Base-by-base conservation (phyloP, 2,113 vertebrate genomes). In the Anser brachyrhynchus region DNA sequence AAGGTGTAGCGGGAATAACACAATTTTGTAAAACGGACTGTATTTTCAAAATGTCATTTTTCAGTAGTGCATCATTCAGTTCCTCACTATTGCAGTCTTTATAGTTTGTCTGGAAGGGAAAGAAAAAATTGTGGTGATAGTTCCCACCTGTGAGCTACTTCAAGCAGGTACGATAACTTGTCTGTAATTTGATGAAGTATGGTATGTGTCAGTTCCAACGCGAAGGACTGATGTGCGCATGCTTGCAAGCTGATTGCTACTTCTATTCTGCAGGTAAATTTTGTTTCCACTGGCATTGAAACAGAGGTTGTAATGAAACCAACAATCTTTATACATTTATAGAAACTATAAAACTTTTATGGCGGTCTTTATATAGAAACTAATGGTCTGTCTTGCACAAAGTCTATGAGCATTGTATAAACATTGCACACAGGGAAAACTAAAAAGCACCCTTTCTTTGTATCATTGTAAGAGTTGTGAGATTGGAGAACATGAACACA, bases 281-380 rank as follows among this genome's bases (percentile, higher is more conserved):
- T 97, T 96, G 94, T 97, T 98, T 97, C 95, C 94, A 85, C 87
- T 97, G 96, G 92, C 95, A 73, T 84, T 83, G 95, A 92, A 96
- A 95, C 76, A 84, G 91, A 94, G 92, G 90, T 94, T 97, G 82
- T 97, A 97, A 97, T 81, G 85, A 98, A 98, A 96, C 93, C 87
- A 97, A 64, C 97, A 97, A 97, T 98, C 96, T 97, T 96, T 94
- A 94, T 97, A 92, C 96, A 88, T 97, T 98, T 98, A 98, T 96
- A 97, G 96, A 97, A 98, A 97, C 97, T 86, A 58, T 98, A 98
- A 98, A 98, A 95, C 84, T 94, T 98, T 98, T 97, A 98, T 94
- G 89, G 92, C 93, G 95, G 87, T 97, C 95, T 98, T 97, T 98
- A 98, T 98, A 96, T 98, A 97, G 97, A 98, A 98, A 96, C 93